Evolutionary conservation across 2,888 invertebrate species (phyloP), one percentile per base, ranked within the genome.

Genomic region (Xylota segnis): DNA sequence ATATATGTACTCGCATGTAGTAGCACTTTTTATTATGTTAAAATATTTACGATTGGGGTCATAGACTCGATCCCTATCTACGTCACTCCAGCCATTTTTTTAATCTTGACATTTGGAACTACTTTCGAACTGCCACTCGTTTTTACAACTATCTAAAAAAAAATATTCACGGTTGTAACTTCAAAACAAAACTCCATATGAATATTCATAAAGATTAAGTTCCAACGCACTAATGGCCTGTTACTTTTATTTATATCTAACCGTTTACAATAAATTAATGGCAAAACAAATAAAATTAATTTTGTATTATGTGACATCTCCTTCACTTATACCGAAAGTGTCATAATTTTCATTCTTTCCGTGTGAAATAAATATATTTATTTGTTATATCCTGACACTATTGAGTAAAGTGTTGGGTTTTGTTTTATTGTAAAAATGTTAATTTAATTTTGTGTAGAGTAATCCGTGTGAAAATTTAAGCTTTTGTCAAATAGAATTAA

Each of bases 201-300:
- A 70, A 70, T 70, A 70, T 70, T 70, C 43, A 70, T 70, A 32
- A 43, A 43, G 29, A 56, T 70, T 54, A 56, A 70, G 16, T 56
- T 29, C 56, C 29, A 70, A 56, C 52, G 32, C 18, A 32, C 18
- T 56, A 70, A 56, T 45, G 56, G 45, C 56, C 70, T 70, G 70
- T 18, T 70, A 45, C 27, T 56, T 56, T 45, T 52, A 66, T 66
- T 66, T 66, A 27, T 52, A 61, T 37, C 45, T 43, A 54, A 52
- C 52, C 9, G 37, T 34, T 37, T 50, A 40, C 52, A 50, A 54
- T 66, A 66, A 66, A 66, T 66, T 52, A 52, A 18, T 37, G 18
- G 9, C 37, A 37, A 40, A 23, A 66, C 52, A 66, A 66, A 37
- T 37, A 52, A n/a, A 66, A 47, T 47, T 29, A 63, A 47, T 54